Evolutionary conservation across 2,113 vertebrate species (phyloP), one percentile per base, ranked within the genome.

Genomic region (Galemys pyrenaicus): DNA sequence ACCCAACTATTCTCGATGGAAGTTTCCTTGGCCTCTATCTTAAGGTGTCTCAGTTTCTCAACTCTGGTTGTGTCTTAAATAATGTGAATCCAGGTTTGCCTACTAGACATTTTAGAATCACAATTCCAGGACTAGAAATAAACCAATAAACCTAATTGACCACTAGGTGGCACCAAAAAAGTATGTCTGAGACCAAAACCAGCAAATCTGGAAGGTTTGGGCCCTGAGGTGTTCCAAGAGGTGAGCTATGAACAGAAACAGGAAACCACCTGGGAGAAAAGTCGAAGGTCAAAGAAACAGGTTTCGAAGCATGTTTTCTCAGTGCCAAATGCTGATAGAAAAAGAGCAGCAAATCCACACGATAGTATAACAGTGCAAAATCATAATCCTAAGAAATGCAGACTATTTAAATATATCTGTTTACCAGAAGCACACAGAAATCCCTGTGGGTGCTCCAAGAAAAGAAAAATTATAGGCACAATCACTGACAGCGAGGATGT

Each of bases 91-190:
- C 13, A n/a, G 1, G 2, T 79, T 92, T 91, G 32, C 39, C 54
- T 19, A n/a, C 26, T 16, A 58, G 28, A 32, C 41, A 1, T 41
- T 46, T 24, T 2, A 20, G 8, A 10, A 24, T 54, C 62, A 26
- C 35, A 46, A 35, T 84, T 94, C 75, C 39, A 84, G 49, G 39
- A 87, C 39, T 90, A 67, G 54, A 62, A 56, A 51, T 88, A n/a
- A 83, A 90, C 35, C 5, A 56, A 51, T 88, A n/a, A 83, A 90
- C 35, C 5, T 12, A 78, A 35, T 12, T 87, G 37, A 41, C 90
- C 97, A 85, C 94, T 87, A 70, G 97, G 32, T 94, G 97, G 93
- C 93, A 78, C 80, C 87, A 87, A 80, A 86, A 81, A 95, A 24
- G 56, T 95, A 26, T 7, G 22, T 95, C n/a, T 67, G 80, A 84